Conservation (phyloP, 2,113 vertebrate species). For the Gasterosteus nipponicus region DNA sequence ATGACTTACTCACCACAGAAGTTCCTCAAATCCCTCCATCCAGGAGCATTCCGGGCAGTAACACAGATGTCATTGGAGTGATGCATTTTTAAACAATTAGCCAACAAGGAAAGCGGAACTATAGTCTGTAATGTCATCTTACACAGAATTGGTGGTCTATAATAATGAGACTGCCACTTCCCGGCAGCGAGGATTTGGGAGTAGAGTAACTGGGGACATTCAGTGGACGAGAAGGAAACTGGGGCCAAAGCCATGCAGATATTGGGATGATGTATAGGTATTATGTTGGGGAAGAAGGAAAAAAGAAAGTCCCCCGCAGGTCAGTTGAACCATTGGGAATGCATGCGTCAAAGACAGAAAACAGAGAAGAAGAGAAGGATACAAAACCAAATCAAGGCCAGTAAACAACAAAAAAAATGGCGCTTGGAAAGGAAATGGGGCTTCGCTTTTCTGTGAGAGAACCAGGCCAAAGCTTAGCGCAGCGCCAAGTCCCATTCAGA, state of each 20-base stretch:
- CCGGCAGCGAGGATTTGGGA: background rate
- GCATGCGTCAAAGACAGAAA: slow-evolving; percentile 59
- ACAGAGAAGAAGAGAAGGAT: slow-evolving; percentile 57
- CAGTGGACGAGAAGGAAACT: background rate
- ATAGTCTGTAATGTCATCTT: slow-evolving; percentile 11
- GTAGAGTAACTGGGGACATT: background rate
- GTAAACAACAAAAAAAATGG: slow-evolving; percentile 26
- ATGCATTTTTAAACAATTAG: slow-evolving; percentile 30
- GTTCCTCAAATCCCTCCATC: slow-evolving; percentile 25
- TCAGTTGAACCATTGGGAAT: slow-evolving; percentile 57
- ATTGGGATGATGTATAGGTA: slow-evolving; percentile 12
- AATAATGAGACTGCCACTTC: background rate
- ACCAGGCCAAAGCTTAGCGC: slow-evolving; percentile 41
- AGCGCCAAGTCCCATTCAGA: slow-evolving; percentile 71
- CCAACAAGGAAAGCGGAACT: slow-evolving; percentile 14
- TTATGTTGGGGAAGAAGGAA: slow-evolving; percentile 6
- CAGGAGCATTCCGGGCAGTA: slow-evolving; percentile 30
- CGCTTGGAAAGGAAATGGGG: slow-evolving; percentile 37
- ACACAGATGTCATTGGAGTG: slow-evolving; percentile 43
- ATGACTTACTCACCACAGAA: slow-evolving; percentile 45
- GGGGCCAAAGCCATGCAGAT: slow-evolving; percentile 1
- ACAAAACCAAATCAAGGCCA: slow-evolving; percentile 61
- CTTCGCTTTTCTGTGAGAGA: slow-evolving; percentile 48
- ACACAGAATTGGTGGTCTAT: background rate
- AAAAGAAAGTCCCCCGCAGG: slow-evolving; percentile 34